Evolutionary conservation across 2,888 invertebrate genomes (phyloP).

Genomic region (Endomychus coccineus): DNA sequence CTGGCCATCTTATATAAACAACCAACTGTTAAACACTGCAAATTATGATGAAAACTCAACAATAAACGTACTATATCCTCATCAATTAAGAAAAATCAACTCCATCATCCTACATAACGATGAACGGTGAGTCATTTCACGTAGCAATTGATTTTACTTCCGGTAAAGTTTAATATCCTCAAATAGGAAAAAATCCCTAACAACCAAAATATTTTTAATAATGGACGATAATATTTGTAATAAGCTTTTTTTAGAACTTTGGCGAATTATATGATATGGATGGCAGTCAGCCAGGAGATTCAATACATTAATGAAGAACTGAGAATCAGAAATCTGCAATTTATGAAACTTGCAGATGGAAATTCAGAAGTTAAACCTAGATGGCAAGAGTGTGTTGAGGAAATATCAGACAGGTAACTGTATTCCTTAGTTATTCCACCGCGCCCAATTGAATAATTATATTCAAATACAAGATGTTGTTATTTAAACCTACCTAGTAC

Average conservation of each 20-base stretch:
- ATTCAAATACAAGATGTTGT: no score
- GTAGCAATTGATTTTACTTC: no score
- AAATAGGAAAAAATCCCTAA: no score
- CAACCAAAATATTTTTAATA: no score
- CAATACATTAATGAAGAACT: slow-evolving; percentile 67
- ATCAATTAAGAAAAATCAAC: slow-evolving; percentile 9
- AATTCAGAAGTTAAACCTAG: slow-evolving; percentile 66
- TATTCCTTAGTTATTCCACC: no score
- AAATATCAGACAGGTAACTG: slow-evolving; percentile 42
- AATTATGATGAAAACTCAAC: slow-evolving; percentile 6
- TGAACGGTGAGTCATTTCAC: slow-evolving; percentile 3
- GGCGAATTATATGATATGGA: slow-evolving; percentile 86
- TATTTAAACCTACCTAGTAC: no score
- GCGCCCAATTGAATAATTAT: no score
- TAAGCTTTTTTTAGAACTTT: slow-evolving; percentile 49
- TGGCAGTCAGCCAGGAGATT: slow-evolving; percentile 66
- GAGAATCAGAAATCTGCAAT: slow-evolving; percentile 64
- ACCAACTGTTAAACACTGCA: slow-evolving; percentile 7
- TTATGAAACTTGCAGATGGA: slow-evolving; percentile 67
- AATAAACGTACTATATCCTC: slow-evolving; percentile 11
- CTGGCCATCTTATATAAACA: slow-evolving; percentile 12
- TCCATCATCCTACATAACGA: slow-evolving; percentile 9
- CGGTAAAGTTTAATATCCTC: no score
- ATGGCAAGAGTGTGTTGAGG: slow-evolving; percentile 80
- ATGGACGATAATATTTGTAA: no score